These are phyloP conservation scores for Solenopsis invicta DNA, from an alignment of 1,140 invertebrate genomes.

Conservation along the genomic window DNA sequence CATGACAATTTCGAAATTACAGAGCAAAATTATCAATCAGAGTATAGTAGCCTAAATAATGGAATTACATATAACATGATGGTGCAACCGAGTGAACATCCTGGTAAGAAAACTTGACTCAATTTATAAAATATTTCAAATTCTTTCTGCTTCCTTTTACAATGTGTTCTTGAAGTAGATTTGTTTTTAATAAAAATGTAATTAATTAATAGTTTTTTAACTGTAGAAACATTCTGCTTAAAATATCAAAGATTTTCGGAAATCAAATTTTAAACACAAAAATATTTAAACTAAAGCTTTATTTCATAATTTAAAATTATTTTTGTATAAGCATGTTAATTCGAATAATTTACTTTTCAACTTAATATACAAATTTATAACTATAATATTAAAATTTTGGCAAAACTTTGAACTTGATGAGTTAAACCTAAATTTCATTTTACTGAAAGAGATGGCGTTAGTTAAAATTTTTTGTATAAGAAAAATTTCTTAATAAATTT, in stretches of 20 bases:
- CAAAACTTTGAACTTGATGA: neutral
- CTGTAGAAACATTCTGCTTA: neutral
- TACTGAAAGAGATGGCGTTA: neutral
- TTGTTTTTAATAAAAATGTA: conserved; percentile 26
- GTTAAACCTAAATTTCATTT: neutral
- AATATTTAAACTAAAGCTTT: neutral
- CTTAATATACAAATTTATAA: neutral
- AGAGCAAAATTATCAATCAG: conserved; percentile 88
- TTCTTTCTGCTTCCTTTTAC: neutral
- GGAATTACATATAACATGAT: conserved; percentile 89
- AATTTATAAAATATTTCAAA: neutral
- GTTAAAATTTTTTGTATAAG: neutral
- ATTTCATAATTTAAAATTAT: conserved; percentile 21
- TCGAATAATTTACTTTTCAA: neutral
- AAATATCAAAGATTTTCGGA: neutral
- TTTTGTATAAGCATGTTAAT: neutral
- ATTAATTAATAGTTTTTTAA: neutral
- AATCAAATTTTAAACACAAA: neutral
- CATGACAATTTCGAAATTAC: conserved; percentile 93
- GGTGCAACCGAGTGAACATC: conserved; percentile 88
- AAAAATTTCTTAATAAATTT: neutral
- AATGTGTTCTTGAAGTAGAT: neutral
- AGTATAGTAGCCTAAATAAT: conserved; percentile 89
- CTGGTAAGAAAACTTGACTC: conserved; percentile 84
- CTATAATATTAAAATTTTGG: neutral